These are phyloP conservation scores for Enteromius afrohamiltoni DNA, from an alignment of 2,797 vertebrate species.

Conservation along the genomic window DNA sequence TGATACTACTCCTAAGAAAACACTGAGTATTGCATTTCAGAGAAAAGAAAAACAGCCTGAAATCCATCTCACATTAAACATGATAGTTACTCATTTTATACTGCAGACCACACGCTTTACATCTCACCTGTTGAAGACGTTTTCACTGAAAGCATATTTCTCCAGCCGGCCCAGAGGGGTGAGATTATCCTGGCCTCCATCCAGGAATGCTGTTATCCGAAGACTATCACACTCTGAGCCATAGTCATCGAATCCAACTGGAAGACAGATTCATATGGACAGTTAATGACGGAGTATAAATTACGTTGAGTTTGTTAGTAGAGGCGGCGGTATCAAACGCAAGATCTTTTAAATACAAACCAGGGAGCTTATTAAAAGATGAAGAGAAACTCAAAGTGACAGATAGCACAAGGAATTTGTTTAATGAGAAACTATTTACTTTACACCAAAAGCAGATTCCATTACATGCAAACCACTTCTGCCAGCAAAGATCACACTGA, in stretches of 20 bases:
- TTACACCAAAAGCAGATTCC: neutral
- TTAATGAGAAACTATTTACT: neutral
- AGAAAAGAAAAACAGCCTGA: neutral
- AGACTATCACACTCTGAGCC: conserved; percentile 87
- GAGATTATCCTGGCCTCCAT: conserved; percentile 88
- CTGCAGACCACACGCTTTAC: neutral
- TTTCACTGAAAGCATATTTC: conserved; percentile 92
- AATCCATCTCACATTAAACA: neutral
- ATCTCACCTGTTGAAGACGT: conserved; percentile 88
- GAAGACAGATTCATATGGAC: neutral
- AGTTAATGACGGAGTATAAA: neutral
- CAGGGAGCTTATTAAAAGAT: neutral
- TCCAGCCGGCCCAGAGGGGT: conserved; percentile 86
- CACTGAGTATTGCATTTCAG: neutral
- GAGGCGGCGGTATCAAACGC: neutral
- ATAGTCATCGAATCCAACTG: conserved; percentile 93
- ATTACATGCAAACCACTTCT: neutral
- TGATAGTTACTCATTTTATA: neutral
- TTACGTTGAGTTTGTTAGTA: neutral
- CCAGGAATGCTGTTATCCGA: conserved; percentile 89
- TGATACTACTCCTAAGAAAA: conserved; percentile 5
- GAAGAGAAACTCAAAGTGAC: neutral
- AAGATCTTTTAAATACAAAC: neutral
- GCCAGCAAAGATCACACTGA: neutral
- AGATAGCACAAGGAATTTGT: neutral